Evolutionary conservation across 2,888 invertebrate genomes (phyloP), one percentile per base, ranked within the genome.

Genomic region (Eremobia ochroleuca): DNA sequence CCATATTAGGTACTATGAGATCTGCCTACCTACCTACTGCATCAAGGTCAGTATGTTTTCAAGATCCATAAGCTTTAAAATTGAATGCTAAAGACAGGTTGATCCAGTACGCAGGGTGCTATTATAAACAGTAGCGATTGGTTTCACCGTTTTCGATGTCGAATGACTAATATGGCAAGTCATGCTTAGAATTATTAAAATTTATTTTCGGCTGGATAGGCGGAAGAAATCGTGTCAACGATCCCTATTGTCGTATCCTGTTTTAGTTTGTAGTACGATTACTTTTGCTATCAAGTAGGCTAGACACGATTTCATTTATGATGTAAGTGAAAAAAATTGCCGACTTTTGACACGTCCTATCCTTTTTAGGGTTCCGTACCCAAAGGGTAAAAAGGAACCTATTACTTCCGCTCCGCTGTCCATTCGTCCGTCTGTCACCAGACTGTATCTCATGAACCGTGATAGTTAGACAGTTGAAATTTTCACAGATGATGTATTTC

Each of bases 141-240:
- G 69, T 73, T 64, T 82, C 82, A 78, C 64, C 66, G 69, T 61
- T 75, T 62, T 73, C 66, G 43, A 64, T 73, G 72, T 28, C 21
- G 78, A 69, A 82, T 87, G 87, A 88, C 82, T 87, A 82, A 87
- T 85, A 71, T 69, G 15, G 58, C 61, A 59, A 76, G 76, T 68
- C 88, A 82, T 87, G 87, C 78, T 82, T 86, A 73, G 87, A 87
- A 87, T 87, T 52, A 82, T 72, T 82, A 82, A 82, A 49, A 59
- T 34, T 40, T 70, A 55, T 66, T 74, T 68, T 68, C 4, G 58
- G 55, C 55, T 72, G 67, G 77, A 73, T 73, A 75, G 59, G 67
- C 83, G 83, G 81, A 83, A 85, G 72, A 73, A 85, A 78, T 75
- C 68, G 82, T 65, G 83, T 84, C 83, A 84, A 78, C 62, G 82